These are phyloP conservation scores for Cotesia typhae DNA, from an alignment of 1,140 invertebrate species.

Conservation along the genomic window DNA sequence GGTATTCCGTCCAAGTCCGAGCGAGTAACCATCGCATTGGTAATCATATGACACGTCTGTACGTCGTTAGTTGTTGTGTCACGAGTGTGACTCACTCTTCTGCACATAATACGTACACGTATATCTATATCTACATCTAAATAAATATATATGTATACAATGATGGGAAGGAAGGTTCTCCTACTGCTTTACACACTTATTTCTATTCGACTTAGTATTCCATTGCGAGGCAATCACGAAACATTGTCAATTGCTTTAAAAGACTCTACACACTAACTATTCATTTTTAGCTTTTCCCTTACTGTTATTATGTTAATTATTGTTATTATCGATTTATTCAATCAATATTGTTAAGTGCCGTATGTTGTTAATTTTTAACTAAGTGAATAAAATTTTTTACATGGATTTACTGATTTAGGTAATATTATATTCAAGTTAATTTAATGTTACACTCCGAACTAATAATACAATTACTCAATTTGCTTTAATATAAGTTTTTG, in stretches of 20 bases:
- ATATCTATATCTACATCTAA: background rate
- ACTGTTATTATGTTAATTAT: too few species aligned
- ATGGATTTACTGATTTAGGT: too few species aligned
- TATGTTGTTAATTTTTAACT: too few species aligned
- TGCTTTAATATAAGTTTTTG: background rate
- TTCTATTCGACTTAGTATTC: constrained; percentile 6
- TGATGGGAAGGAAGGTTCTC: constrained; percentile 12
- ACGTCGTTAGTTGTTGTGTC: constrained; percentile 40
- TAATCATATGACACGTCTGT: constrained; percentile 48
- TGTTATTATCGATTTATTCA: too few species aligned
- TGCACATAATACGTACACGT: constrained; percentile 7
- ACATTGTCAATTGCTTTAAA: background rate
- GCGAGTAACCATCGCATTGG: constrained; percentile 41
- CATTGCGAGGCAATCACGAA: constrained; percentile 5
- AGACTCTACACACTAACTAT: too few species aligned
- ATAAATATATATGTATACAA: constrained; percentile 7
- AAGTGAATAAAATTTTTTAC: too few species aligned
- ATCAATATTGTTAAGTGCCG: too few species aligned
- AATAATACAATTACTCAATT: too few species aligned
- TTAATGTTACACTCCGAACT: too few species aligned
- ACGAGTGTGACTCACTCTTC: constrained; percentile 46
- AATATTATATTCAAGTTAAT: too few species aligned
- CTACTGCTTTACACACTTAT: constrained; percentile 5
- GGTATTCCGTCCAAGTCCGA: constrained; percentile 19
- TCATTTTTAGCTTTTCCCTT: too few species aligned